Evolutionary conservation across 2,888 invertebrate genomes (phyloP).

Genomic region (Acrocera orbiculus): DNA sequence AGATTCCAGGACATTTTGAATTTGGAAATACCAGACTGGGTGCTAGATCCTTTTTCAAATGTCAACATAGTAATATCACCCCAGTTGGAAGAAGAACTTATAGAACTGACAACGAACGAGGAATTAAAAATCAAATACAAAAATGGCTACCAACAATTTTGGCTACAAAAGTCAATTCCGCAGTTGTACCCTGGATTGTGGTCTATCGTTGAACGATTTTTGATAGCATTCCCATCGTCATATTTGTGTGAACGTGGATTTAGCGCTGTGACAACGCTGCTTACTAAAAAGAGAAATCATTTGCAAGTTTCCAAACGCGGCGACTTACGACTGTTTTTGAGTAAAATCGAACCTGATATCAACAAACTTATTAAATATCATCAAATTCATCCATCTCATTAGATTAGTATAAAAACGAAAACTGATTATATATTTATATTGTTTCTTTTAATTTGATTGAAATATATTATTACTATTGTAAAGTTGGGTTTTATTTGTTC

Average conservation of each 20-base stretch:
- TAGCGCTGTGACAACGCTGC: not conserved
- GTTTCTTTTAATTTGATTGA: no score
- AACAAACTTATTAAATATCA: not conserved
- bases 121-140: not conserved
- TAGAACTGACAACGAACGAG: not conserved
- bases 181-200: not conserved
- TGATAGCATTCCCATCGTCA: constrained; percentile 1
- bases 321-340: not conserved
- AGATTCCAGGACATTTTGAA: no score
- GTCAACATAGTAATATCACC: not conserved
- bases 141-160: constrained; percentile 1
- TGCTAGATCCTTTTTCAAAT: constrained; percentile 1
- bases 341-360: not conserved
- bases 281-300: not conserved
- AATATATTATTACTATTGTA: no score
- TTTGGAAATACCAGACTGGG: constrained; percentile 2
- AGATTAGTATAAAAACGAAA: not conserved
- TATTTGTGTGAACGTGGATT: constrained; percentile 1
- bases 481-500: no score
- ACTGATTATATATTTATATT: no score
- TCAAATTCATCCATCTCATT: not conserved
- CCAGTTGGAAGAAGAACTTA: constrained; percentile 1
- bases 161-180: not conserved
- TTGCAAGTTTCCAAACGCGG: not conserved
- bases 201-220: not conserved